Percentiles rank a stretch among this genome's conserved stretches.
Evolutionary conservation across 2,113 vertebrate species (phyloP).

Genomic region (Sapajus apella): DNA sequence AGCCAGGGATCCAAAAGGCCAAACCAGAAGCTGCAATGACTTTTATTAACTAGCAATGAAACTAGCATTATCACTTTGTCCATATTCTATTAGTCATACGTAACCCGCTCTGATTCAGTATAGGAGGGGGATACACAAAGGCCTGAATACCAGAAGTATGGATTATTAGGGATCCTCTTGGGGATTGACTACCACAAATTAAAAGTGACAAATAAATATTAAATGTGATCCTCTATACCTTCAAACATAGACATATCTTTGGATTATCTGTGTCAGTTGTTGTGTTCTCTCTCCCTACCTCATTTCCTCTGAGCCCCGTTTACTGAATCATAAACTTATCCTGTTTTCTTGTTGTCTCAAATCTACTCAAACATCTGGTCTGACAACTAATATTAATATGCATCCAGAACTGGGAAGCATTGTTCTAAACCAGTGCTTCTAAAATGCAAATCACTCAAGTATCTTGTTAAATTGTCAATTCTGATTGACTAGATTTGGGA

Average conservation of each 20-base stretch:
- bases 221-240: not conserved
- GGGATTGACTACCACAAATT: not conserved
- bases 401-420: not conserved
- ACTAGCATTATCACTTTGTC: not conserved
- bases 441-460: not conserved
- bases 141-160: not conserved
- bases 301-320: not conserved
- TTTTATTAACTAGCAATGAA: not conserved
- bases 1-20: not conserved
- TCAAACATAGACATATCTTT: not conserved
- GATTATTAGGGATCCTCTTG: not conserved
- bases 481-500: not conserved
- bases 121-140: not conserved
- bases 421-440: conserved; percentile 26
- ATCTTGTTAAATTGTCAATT: conserved; percentile 33
- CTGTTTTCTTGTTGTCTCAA: not conserved
- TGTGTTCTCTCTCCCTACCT: not conserved
- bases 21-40: not conserved
- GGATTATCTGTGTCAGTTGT: not conserved
- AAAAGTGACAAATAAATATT: not conserved
- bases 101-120: not conserved
- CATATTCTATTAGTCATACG: not conserved
- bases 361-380: conserved; percentile 11
- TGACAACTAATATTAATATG: not conserved
- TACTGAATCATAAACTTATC: not conserved